These are phyloP conservation scores for Parascotia fuliginaria DNA, from an alignment of 2,888 invertebrate species.

Conservation along the genomic window DNA sequence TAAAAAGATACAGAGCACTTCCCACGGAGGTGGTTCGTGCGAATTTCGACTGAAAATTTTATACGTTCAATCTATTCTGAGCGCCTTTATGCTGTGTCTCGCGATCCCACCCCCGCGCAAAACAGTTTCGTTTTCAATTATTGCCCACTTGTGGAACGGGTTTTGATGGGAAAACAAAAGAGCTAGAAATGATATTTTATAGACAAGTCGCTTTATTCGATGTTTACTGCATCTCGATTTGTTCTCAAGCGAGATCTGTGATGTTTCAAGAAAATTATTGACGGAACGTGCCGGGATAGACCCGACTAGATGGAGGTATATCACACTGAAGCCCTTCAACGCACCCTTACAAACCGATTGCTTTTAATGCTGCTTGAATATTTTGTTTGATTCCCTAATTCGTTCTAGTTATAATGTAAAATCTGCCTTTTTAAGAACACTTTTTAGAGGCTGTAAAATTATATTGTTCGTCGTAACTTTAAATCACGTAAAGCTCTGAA, in stretches of 20 bases:
- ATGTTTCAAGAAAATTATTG: constrained; percentile 83
- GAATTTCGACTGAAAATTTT: constrained; percentile 85
- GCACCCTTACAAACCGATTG: constrained; percentile 58
- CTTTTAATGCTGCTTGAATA: constrained; percentile 56
- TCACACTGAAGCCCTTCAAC: constrained; percentile 55
- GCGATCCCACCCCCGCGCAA: constrained; percentile 77
- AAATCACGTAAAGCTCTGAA: constrained; percentile 70
- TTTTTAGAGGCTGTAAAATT: constrained; percentile 69
- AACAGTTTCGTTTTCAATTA: constrained; percentile 85
- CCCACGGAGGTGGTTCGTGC: constrained; percentile 81
- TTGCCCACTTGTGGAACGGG: constrained; percentile 85
- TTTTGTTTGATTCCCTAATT: constrained; percentile 49
- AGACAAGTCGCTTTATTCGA: constrained; percentile 79
- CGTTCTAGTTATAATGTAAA: constrained; percentile 47
- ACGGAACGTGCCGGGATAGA: constrained; percentile 79
- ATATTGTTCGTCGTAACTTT: constrained; percentile 72
- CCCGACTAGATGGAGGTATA: constrained; percentile 57
- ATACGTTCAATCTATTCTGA: constrained; percentile 85
- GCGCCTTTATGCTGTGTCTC: constrained; percentile 83
- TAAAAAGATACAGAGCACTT: constrained; percentile 83
- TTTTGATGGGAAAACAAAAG: constrained; percentile 81
- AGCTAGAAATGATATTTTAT: constrained; percentile 84
- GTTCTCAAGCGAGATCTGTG: constrained; percentile 78
- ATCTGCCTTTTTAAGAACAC: constrained; percentile 58
- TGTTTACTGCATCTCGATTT: constrained; percentile 83